Evolutionary conservation across 1,140 invertebrate genomes (phyloP).

Genomic region (Lasioglossum albipes): DNA sequence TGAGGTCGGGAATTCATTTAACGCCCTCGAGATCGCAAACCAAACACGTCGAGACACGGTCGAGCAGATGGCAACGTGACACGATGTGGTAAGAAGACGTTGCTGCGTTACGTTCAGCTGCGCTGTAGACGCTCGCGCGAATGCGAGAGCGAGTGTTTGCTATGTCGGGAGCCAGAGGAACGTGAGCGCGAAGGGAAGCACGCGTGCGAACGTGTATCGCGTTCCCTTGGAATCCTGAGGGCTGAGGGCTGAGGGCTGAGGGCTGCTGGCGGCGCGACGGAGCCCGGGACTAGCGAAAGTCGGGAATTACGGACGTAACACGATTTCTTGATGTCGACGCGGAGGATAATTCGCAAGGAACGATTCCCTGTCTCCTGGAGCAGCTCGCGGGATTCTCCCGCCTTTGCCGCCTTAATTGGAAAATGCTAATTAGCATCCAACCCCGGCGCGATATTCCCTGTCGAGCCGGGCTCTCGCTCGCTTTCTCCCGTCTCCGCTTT

Average conservation of each 20-base stretch:
- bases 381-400: constrained; percentile 45
- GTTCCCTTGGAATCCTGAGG: constrained; percentile 7
- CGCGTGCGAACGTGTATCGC: constrained; percentile 17
- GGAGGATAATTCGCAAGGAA: constrained; percentile 62
- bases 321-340: constrained; percentile 64
- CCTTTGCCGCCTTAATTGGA: constrained; percentile 65
- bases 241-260: not conserved
- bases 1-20: not conserved
- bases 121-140: too few relatives aligned
- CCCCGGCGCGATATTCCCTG: constrained; percentile 62
- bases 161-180: not conserved
- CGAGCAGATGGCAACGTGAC: not conserved
- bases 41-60: not conserved
- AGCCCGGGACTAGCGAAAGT: constrained; percentile 35
- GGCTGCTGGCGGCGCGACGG: not conserved
- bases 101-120: too few relatives aligned
- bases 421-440: constrained; percentile 69
- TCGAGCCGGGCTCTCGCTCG: constrained; percentile 45
- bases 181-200: not conserved
- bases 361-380: constrained; percentile 60
- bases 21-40: not conserved
- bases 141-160: too few relatives aligned
- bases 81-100: not conserved
- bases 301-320: constrained; percentile 58
- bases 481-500: constrained; percentile 1